Evolutionary conservation across 2,113 vertebrate species (phyloP).

Genomic region (Rhynchomys soricoides): DNA sequence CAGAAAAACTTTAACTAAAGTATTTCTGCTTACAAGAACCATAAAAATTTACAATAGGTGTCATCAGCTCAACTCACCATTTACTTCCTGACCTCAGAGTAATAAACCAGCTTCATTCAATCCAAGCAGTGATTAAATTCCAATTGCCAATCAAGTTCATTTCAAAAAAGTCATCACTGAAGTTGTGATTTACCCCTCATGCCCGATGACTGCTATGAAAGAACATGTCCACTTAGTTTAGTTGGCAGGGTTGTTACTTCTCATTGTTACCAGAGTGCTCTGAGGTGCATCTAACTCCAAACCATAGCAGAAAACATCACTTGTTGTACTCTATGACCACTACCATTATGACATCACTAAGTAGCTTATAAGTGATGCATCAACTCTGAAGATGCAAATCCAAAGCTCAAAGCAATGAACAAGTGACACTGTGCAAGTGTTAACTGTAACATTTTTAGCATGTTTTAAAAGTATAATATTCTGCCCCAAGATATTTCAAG

Average conservation of each 20-base stretch:
- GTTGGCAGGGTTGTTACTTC: conserved; percentile 31
- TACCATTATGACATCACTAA: conserved; percentile 66
- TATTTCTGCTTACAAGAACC: conserved; percentile 4
- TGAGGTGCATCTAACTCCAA: conserved; percentile 62
- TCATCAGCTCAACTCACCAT: conserved; percentile 73
- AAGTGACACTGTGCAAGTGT: neutral
- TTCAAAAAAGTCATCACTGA: conserved; percentile 13
- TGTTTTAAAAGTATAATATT: conserved; percentile 23
- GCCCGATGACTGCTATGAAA: conserved; percentile 28
- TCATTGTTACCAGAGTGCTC: conserved; percentile 55
- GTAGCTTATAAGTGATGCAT: neutral
- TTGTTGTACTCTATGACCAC: conserved; percentile 35
- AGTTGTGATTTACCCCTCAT: neutral
- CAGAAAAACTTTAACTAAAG: conserved; percentile 38
- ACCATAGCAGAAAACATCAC: neutral
- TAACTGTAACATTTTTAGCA: conserved; percentile 12
- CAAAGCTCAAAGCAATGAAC: neutral
- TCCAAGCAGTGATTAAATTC: neutral
- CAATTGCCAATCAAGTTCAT: conserved; percentile 26
- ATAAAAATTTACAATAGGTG: conserved; percentile 38
- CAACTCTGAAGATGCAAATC: neutral
- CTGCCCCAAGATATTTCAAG: conserved; percentile 22
- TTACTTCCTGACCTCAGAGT: conserved; percentile 65
- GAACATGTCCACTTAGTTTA: conserved; percentile 37
- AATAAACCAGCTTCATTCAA: conserved; percentile 52